Evolutionary conservation across 2,113 vertebrate genomes (phyloP).

Genomic region (Corythoichthys intestinalis): DNA sequence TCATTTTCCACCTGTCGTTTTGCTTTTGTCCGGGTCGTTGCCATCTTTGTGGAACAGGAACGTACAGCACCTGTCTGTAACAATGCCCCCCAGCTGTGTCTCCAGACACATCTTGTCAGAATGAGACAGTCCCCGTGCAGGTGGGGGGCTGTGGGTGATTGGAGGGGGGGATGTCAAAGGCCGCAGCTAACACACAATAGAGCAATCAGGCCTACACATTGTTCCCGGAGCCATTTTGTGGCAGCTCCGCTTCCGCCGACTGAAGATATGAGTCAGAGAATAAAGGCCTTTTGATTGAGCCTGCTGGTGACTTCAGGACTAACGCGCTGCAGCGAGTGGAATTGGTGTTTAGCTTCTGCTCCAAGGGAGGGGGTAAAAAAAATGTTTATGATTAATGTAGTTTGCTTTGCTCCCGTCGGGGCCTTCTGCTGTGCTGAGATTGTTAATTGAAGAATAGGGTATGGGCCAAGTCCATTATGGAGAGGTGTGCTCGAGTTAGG

Average conservation of each 20-base stretch:
- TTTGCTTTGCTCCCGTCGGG: slow-evolving; percentile 50
- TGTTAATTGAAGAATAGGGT: slow-evolving; percentile 41
- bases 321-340: slow-evolving; percentile 35
- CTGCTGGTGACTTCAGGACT: slow-evolving; percentile 33
- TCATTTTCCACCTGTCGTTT: slow-evolving; percentile 26
- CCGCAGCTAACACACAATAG: slow-evolving; percentile 62
- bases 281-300: slow-evolving; percentile 65
- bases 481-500: slow-evolving; percentile 24
- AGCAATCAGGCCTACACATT: slow-evolving; percentile 67
- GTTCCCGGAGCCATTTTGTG: slow-evolving; percentile 61
- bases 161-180: slow-evolving; percentile 54
- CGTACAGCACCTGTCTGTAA: slow-evolving; percentile 53
- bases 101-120: slow-evolving; percentile 64
- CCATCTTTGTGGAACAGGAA: slow-evolving; percentile 38
- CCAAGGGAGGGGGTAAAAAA: slow-evolving; percentile 9
- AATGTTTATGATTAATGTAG: slow-evolving; percentile 42
- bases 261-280: slow-evolving; percentile 60
- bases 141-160: slow-evolving; percentile 33
- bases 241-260: slow-evolving; percentile 47
- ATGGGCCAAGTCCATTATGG: slow-evolving; percentile 47
- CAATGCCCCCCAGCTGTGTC: slow-evolving; percentile 59
- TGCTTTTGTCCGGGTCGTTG: slow-evolving; percentile 31
- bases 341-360: slow-evolving; percentile 31
- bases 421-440: slow-evolving; percentile 56
- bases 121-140: slow-evolving; percentile 56